Evolutionary conservation across 2,113 vertebrate genomes (phyloP).

Genomic region (Bambusicola thoracicus): DNA sequence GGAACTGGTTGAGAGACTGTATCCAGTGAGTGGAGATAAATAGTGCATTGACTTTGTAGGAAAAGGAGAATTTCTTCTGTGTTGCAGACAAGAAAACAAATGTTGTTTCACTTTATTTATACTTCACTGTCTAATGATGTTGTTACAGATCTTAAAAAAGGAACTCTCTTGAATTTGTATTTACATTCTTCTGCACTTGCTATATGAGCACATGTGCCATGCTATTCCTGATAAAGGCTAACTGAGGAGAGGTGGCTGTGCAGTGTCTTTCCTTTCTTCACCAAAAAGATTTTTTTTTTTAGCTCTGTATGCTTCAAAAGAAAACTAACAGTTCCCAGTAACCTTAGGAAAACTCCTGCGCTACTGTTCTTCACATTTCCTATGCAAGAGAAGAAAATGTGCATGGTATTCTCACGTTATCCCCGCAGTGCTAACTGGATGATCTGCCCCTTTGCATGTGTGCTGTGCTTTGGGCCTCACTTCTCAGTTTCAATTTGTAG

Average conservation of each 20-base stretch:
- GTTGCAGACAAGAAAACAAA: not conserved
- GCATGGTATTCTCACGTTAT: fast-evolving
- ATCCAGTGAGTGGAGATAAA: too few species aligned
- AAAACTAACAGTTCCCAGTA: not conserved
- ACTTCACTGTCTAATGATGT: not conserved
- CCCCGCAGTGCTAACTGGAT: fast-evolving
- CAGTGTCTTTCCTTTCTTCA: not conserved
- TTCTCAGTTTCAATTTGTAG: not conserved
- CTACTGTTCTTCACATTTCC: not conserved
- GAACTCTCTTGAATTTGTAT: not conserved
- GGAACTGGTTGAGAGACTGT: too few species aligned
- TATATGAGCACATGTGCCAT: not conserved
- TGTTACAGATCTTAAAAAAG: not conserved
- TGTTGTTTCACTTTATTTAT: not conserved
- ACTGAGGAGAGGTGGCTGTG: not conserved
- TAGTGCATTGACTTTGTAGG: not conserved
- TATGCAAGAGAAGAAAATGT: not conserved
- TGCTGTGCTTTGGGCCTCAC: not conserved
- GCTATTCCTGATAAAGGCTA: not conserved
- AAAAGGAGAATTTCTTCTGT: not conserved
- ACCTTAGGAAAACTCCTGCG: not conserved
- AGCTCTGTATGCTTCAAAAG: not conserved
- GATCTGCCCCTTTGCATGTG: not conserved
- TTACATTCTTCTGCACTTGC: not conserved
- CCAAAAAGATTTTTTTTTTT: fast-evolving